phyloP scores from a whole-genome alignment of 2,113 vertebrate species.

The Muntiacus reevesi region DNA sequence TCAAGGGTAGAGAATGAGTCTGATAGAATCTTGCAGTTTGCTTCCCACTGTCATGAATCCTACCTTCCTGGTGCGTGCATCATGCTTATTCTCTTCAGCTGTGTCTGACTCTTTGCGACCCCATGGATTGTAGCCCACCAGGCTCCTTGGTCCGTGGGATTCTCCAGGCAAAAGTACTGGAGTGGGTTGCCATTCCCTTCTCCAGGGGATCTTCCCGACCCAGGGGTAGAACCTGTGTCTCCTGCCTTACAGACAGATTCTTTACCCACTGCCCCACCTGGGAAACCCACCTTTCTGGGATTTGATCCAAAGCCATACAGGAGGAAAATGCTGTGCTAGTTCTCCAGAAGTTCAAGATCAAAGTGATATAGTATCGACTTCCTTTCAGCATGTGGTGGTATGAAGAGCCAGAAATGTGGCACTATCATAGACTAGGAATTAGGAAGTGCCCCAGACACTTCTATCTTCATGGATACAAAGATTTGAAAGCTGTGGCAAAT shows the following conservation, averaged over 20 bases:
- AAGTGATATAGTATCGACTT: background rate
- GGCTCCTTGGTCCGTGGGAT: background rate
- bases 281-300: background rate
- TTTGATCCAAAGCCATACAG: background rate
- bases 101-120: background rate
- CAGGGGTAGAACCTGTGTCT: background rate
- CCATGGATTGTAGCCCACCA: background rate
- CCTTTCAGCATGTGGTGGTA: background rate
- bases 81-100: background rate
- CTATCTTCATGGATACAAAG: background rate
- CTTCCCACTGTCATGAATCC: background rate
- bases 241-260: background rate
- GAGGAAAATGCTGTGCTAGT: background rate
- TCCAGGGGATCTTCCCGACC: background rate
- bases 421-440: background rate
- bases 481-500: background rate
- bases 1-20: background rate
- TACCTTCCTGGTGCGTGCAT: background rate
- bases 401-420: background rate
- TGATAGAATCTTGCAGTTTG: background rate
- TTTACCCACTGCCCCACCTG: background rate
- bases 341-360: constrained; percentile 9
- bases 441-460: background rate
- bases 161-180: background rate
- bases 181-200: background rate